Evolutionary conservation across 2,797 vertebrate species (phyloP).

Genomic region (Nyctalus aviator): DNA sequence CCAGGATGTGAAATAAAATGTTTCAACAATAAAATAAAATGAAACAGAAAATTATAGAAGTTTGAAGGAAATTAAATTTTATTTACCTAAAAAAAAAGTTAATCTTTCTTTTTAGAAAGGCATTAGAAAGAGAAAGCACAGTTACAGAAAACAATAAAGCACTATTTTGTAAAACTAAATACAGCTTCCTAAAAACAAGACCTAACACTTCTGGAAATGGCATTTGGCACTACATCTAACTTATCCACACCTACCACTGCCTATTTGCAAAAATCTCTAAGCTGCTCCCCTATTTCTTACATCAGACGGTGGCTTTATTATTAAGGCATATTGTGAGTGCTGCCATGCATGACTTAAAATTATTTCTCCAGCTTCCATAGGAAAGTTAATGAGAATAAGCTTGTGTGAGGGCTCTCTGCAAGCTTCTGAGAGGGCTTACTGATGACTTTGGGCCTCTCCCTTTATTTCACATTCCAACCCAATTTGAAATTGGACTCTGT

Average conservation of each 20-base stretch:
- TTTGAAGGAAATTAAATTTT: background rate
- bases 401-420: background rate
- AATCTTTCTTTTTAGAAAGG: background rate
- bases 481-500: background rate
- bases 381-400: background rate
- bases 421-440: background rate
- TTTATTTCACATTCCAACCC: background rate
- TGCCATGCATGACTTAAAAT: background rate
- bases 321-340: background rate
- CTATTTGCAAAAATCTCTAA: constrained; percentile 13
- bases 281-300: background rate
- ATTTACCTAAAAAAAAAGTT: background rate
- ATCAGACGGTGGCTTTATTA: background rate
- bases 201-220: background rate
- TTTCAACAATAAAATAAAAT: background rate
- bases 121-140: constrained; percentile 25
- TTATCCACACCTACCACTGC: background rate
- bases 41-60: background rate
- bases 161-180: constrained; percentile 24
- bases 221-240: background rate
- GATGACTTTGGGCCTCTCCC: background rate
- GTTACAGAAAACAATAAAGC: background rate
- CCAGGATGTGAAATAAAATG: background rate
- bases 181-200: constrained; percentile 5
- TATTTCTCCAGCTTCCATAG: background rate